These are phyloP conservation scores for Meloidogyne exigua DNA, from an alignment of 1,140 invertebrate genomes.

Conservation along the genomic window DNA sequence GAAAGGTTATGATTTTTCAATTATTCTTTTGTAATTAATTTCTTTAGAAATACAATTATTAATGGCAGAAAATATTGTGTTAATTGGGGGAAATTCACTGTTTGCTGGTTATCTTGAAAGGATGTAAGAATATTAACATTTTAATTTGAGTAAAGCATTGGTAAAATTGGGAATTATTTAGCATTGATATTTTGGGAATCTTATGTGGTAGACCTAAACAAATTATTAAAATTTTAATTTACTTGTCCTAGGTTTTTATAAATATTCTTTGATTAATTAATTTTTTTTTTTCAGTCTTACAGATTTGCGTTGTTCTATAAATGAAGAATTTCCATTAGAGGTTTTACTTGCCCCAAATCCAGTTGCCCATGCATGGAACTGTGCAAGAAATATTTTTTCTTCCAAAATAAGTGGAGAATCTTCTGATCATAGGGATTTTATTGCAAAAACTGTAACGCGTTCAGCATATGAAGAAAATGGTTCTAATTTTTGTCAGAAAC, in stretches of 20 bases:
- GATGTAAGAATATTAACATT: conserved; percentile 3
- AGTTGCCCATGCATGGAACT: conserved; percentile 8
- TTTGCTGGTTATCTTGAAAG: conserved; percentile 20
- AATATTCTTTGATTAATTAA: no score
- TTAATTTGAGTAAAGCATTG: background rate
- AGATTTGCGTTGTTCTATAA: conserved; percentile 1
- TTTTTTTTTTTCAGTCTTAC: background rate
- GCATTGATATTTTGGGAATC: no score
- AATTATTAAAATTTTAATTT: no score
- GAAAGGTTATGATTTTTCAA: conserved; percentile 15
- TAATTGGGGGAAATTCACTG: conserved; percentile 16
- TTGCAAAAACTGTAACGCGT: conserved; percentile 32
- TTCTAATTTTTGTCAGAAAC: no score
- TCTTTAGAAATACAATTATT: conserved; percentile 12
- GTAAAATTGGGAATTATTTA: no score
- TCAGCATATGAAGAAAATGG: conserved; percentile 2
- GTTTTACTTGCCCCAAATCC: background rate
- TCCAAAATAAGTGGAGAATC: background rate
- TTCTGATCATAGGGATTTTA: background rate
- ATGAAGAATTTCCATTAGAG: background rate
- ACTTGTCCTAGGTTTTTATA: no score
- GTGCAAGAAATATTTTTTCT: background rate
- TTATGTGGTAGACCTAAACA: no score
- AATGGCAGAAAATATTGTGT: conserved; percentile 15
- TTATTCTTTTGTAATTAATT: background rate